A percentile compares a stretch with the other conserved stretches of the same genome.
Conservation (phyloP, 2,797 vertebrate genomes). For the Pseudochirops cupreus region DNA sequence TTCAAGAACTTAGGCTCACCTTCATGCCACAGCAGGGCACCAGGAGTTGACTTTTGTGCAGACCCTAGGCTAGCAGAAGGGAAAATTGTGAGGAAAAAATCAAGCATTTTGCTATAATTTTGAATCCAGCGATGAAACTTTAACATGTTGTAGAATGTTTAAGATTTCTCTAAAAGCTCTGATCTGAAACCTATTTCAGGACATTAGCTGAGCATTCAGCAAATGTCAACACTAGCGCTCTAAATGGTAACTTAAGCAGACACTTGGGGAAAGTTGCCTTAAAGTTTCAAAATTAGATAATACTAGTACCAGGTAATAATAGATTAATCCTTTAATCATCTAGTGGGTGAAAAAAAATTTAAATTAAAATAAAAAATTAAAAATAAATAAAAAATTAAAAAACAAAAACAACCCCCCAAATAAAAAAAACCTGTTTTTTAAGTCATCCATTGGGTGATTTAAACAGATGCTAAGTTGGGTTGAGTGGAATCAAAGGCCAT, state of each 20-base stretch:
- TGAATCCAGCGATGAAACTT: neutral
- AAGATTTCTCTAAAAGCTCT: neutral
- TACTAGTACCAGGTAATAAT: too few species aligned
- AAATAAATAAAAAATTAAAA: too few species aligned
- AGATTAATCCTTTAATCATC: neutral
- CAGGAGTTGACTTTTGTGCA: neutral
- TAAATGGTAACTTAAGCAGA: neutral
- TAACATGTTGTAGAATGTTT: neutral
- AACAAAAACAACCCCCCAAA: too few species aligned
- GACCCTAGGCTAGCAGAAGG: conserved; percentile 2
- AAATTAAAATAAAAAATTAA: too few species aligned
- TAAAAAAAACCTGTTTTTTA: too few species aligned
- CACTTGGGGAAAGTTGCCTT: neutral
- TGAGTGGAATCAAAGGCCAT: neutral
- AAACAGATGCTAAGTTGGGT: neutral
- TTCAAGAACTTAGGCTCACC: too few species aligned
- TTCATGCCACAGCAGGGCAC: too few species aligned
- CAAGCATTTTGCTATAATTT: neutral
- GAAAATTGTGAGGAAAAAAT: neutral
- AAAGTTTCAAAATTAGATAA: neutral
- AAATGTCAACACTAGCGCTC: too few species aligned
- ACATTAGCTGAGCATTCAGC: too few species aligned
- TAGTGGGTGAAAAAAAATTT: too few species aligned
- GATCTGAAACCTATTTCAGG: too few species aligned
- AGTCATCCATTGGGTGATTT: neutral